Conservation (phyloP, 2,888 invertebrate genomes). For the Magallana nippona region DNA sequence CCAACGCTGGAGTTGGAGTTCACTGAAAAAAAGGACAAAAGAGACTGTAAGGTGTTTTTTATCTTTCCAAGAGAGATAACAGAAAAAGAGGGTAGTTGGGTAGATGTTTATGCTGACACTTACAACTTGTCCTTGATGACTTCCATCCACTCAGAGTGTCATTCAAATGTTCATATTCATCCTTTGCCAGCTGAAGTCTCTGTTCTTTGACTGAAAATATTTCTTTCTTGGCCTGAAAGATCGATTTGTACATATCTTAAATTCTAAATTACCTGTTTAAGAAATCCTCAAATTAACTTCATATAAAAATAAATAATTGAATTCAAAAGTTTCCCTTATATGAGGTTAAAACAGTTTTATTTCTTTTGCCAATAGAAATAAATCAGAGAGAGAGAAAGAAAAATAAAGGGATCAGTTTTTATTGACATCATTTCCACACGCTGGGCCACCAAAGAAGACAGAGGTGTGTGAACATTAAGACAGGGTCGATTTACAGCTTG, state of each 20-base stretch:
- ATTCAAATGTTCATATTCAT: slow-evolving; percentile 96
- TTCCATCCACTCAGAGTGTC: slow-evolving; percentile 86
- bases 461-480: slow-evolving; percentile 20
- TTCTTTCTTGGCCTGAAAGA: slow-evolving; percentile 93
- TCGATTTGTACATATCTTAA: background rate
- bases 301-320: too few relatives aligned
- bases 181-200: slow-evolving; percentile 94
- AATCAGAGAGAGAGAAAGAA: background rate
- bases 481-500: background rate
- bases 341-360: too few relatives aligned
- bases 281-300: too few relatives aligned
- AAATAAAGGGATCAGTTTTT: background rate
- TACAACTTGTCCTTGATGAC: slow-evolving; percentile 94
- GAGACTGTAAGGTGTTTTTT: background rate
- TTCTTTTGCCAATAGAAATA: background rate
- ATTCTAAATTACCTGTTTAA: background rate
- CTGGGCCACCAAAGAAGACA: slow-evolving; percentile 3
- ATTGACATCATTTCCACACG: background rate
- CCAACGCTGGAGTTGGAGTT: slow-evolving; percentile 82
- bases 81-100: background rate
- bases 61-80: background rate
- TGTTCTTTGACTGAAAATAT: slow-evolving; percentile 97
- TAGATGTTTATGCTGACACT: slow-evolving; percentile 81
- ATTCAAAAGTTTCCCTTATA: too few relatives aligned
- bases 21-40: slow-evolving; percentile 65